These are phyloP conservation scores for Operophtera brumata DNA, from an alignment of 2,888 invertebrate genomes.

Conservation along the genomic window DNA sequence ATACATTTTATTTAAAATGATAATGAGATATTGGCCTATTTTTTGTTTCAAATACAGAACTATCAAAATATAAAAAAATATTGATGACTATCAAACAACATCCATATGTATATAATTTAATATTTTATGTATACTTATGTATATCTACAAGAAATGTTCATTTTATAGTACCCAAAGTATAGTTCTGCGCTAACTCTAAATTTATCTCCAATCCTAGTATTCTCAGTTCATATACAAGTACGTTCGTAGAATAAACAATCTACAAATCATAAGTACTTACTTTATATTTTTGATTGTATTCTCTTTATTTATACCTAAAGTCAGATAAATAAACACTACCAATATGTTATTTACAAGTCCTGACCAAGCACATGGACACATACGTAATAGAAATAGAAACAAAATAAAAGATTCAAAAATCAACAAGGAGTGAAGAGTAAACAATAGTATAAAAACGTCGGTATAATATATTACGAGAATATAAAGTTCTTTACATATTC, in stretches of 20 bases:
- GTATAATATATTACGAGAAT: conserved; percentile 59
- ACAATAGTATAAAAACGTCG: conserved; percentile 58
- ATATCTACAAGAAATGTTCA: conserved; percentile 78
- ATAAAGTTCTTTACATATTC: conserved; percentile 55
- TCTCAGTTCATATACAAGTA: conserved; percentile 61
- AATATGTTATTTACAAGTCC: conserved; percentile 74
- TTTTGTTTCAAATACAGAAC: conserved; percentile 79
- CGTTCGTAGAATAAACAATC: conserved; percentile 60
- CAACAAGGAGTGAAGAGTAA: conserved; percentile 56
- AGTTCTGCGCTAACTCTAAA: conserved; percentile 74
- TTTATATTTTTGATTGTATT: conserved; percentile 44
- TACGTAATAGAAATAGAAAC: conserved; percentile 49
- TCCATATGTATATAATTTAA: conserved; percentile 71
- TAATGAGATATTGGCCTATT: conserved; percentile 79
- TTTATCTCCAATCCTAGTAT: conserved; percentile 56
- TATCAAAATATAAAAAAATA: conserved; percentile 82
- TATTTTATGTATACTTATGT: conserved; percentile 74
- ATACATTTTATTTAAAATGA: conserved; percentile 70
- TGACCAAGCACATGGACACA: conserved; percentile 79
- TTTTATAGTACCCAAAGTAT: conserved; percentile 72
- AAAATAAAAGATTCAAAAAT: conserved; percentile 67
- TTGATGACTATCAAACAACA: conserved; percentile 81
- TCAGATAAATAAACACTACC: conserved; percentile 76
- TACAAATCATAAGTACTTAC: conserved; percentile 47
- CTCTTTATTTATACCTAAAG: conserved; percentile 48